These are phyloP conservation scores for Delia radicum DNA, from an alignment of 1,140 invertebrate genomes.

Conservation along the genomic window DNA sequence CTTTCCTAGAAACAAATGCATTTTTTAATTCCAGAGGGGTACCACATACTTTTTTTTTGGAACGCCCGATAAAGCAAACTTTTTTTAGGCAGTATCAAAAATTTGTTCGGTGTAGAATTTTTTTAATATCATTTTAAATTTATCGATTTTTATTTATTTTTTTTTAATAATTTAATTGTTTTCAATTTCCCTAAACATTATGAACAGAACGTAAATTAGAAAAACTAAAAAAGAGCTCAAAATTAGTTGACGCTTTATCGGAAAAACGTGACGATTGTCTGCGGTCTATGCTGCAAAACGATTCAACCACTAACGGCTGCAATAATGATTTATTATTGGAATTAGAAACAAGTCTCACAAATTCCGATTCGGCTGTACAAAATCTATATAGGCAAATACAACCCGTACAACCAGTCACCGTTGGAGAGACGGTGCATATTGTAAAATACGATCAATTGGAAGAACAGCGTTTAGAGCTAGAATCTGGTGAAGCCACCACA, in stretches of 20 bases:
- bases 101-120: no score
- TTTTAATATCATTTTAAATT: no score
- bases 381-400: slow-evolving; percentile 55
- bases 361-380: slow-evolving; percentile 33
- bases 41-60: no score
- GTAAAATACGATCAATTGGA: slow-evolving; percentile 58
- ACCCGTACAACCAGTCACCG: slow-evolving; percentile 57
- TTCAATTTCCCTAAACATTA: no score
- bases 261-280: slow-evolving; percentile 58
- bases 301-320: slow-evolving; percentile 27
- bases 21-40: no score
- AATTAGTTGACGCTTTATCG: slow-evolving; percentile 56
- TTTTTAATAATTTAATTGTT: no score
- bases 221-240: slow-evolving; percentile 56
- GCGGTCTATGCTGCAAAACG: slow-evolving; percentile 49
- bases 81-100: no score
- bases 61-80: no score
- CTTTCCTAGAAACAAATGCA: no score
- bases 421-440: slow-evolving; percentile 58
- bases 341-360: slow-evolving; percentile 54
- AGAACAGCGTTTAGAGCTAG: slow-evolving; percentile 26
- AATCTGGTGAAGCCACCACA: not conserved
- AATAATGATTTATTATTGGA: slow-evolving; percentile 38
- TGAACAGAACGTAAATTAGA: slow-evolving; percentile 57
- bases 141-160: not conserved